Evolutionary conservation across 2,797 vertebrate species (phyloP).

Genomic region (Micromesistius poutassou): DNA sequence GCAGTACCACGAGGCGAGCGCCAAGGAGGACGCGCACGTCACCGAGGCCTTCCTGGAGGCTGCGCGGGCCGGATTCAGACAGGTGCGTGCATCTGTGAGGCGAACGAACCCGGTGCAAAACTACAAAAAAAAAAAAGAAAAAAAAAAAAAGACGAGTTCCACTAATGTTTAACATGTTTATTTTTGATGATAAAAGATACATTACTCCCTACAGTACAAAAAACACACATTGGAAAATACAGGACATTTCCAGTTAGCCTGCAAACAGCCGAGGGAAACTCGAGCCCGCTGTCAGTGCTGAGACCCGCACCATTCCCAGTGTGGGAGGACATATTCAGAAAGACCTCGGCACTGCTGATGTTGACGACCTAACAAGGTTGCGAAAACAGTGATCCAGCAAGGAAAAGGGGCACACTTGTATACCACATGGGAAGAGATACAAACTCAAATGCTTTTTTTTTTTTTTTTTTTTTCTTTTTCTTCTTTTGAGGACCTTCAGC

Average conservation of each 20-base stretch:
- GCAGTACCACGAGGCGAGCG: constrained; percentile 63
- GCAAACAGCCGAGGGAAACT: constrained; percentile 68
- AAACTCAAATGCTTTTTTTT: constrained; percentile 65
- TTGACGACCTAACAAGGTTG: constrained; percentile 71
- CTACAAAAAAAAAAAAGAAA: no score
- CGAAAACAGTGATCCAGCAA: constrained; percentile 73
- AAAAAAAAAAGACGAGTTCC: constrained; percentile 16
- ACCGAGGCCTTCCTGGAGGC: constrained; percentile 50
- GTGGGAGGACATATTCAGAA: constrained; percentile 62
- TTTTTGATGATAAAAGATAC: constrained; percentile 77
- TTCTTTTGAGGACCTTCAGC: constrained; percentile 69
- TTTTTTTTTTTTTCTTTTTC: constrained; percentile 51
- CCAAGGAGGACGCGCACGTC: constrained; percentile 54
- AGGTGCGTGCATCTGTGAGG: constrained; percentile 37
- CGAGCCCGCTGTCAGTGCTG: constrained; percentile 66
- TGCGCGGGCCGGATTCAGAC: constrained; percentile 39
- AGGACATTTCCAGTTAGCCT: constrained; percentile 75
- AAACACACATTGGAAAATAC: constrained; percentile 76
- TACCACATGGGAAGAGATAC: constrained; percentile 73
- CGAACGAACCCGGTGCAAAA: background rate
- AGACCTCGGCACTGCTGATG: constrained; percentile 70
- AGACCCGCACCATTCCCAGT: constrained; percentile 56
- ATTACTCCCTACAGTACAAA: constrained; percentile 78
- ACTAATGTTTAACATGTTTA: constrained; percentile 72
- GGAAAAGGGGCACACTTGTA: constrained; percentile 74